Conservation (phyloP, 2,797 vertebrate species). For the Geotrypetes seraphini region DNA sequence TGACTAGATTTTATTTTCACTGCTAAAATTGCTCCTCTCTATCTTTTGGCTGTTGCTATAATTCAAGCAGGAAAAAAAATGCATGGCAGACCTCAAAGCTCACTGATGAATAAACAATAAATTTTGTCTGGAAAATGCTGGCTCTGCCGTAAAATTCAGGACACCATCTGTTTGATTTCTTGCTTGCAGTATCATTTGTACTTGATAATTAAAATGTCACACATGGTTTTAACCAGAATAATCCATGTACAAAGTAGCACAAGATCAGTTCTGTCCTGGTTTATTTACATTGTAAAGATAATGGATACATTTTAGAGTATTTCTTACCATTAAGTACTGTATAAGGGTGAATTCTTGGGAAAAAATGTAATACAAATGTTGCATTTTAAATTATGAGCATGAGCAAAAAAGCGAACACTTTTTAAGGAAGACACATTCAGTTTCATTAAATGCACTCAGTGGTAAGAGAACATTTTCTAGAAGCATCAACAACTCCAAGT, state of each 20-base stretch:
- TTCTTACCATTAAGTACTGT: neutral
- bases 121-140: slow-evolving; percentile 42
- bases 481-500: too few species aligned
- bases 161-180: slow-evolving; percentile 48
- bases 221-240: slow-evolving; percentile 39
- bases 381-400: too few species aligned
- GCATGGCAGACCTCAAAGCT: slow-evolving; percentile 16
- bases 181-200: slow-evolving; percentile 51
- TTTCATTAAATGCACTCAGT: too few species aligned
- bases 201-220: slow-evolving; percentile 55
- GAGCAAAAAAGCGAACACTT: too few species aligned
- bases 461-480: too few species aligned
- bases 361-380: too few species aligned
- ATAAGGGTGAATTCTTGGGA: too few species aligned
- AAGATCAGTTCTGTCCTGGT: neutral
- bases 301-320: neutral
- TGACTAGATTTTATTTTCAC: neutral
- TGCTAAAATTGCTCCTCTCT: neutral
- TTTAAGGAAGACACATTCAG: too few species aligned
- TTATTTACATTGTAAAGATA: slow-evolving; percentile 23
- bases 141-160: slow-evolving; percentile 46
- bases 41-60: neutral
- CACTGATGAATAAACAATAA: slow-evolving; percentile 37
- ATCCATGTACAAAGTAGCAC: slow-evolving; percentile 21
- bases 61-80: neutral